Evolutionary conservation across 2,113 vertebrate species (phyloP).

Genomic region (Nettapus auritus): DNA sequence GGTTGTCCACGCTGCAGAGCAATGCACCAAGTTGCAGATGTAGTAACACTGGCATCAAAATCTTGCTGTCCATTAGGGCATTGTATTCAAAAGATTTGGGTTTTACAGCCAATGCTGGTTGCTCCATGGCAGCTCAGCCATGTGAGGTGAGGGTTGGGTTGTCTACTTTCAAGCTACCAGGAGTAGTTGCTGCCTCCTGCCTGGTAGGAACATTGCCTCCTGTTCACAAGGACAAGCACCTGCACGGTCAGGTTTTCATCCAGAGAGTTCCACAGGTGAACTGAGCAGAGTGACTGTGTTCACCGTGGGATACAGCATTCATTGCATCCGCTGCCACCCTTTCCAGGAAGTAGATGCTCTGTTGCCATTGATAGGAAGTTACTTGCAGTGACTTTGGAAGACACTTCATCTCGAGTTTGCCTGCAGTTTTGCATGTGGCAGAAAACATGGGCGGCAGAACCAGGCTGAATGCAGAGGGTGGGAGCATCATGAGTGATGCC

Average conservation of each 20-base stretch:
- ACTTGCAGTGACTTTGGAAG: not conserved
- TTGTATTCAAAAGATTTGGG: fast-evolving
- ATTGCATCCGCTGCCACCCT: not conserved
- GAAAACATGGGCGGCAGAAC: not conserved
- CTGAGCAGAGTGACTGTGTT: fast-evolving
- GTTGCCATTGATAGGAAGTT: not conserved
- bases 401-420: not conserved
- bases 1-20: not conserved
- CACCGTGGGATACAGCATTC: no score
- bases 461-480: not conserved
- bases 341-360: fast-evolving
- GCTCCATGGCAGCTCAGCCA: not conserved
- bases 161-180: not conserved
- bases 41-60: not conserved
- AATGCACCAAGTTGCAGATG: not conserved
- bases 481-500: not conserved
- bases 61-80: not conserved
- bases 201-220: not conserved
- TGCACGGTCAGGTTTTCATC: not conserved
- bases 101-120: not conserved
- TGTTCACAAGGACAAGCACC: not conserved
- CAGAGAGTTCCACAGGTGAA: not conserved
- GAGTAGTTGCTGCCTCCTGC: not conserved
- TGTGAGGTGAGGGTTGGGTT: not conserved
- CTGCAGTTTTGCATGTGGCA: not conserved